Base-by-base conservation (phyloP, 2,888 invertebrate genomes). In the Drosophila nigritarsus region DNA sequence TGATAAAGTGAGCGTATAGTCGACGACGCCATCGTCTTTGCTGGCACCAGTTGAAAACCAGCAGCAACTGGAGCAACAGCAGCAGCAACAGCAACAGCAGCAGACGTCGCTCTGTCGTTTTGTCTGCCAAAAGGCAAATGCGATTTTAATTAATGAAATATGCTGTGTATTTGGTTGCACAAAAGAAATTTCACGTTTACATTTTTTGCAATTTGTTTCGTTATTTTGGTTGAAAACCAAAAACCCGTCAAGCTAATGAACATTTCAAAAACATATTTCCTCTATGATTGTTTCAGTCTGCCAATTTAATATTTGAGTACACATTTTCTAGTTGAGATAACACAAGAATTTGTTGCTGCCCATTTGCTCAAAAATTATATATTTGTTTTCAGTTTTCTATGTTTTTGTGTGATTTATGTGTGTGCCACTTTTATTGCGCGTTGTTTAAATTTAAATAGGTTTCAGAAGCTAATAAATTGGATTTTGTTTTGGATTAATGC, bases 81-180 rank as follows among this genome's bases (percentile, higher is more conserved):
- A 48, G 49, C 53, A 54, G 53, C n/a, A 6, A 2, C 73, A 27
- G 13, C 54, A 55, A 2, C 73, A 27, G 13, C 54, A 55, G 36
- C 38, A 29, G 58, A 34, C 29, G 38, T 30, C 42, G 30, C 67
- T 42, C 24, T 24, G 48, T 24, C 48, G 24, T 80, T 53, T 63
- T 62, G 78, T 38, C 68, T 65, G 81, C 87, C 68, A 78, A 81
- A 81, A 85, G 75, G 74, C 87, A 86, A 90, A 90, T 86, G 83
- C 75, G 90, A 83, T 90, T 90, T 90, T 86, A 86, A 86, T 86
- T 86, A 86, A 90, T 86, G 74, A 90, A 86, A 83, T 90, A 88
- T 85, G 85, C 73, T 70, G 48, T 69, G 80, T 82, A 72, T 88
- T 80, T 73, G 73, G 75, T 90, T 90, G 85, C 85, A 90, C 90